Evolutionary conservation across 2,797 vertebrate species (phyloP), one percentile per base, ranked within the genome.

Genomic region (Malacoraja senta): DNA sequence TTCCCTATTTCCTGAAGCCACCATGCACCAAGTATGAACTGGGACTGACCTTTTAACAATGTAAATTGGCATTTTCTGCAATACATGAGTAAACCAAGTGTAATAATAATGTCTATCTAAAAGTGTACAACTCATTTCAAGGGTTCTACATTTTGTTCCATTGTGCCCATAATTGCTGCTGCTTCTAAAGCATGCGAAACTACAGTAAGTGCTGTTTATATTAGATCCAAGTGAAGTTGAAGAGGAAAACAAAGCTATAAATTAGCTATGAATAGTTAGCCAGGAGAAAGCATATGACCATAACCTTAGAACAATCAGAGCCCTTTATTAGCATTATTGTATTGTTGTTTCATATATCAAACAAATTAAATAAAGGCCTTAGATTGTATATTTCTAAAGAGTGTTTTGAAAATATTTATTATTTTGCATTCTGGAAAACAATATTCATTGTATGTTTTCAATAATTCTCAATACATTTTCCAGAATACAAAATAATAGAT

Each of bases 1-100:
- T 79, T 74, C 93, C 84, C 93, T 68, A 24, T 53, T 93, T 63
- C 84, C 32, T n/a, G 65, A 93, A 84, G 68, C 32, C 44, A 88
- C 32, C 3, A n/a, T 53, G 35, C 10, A 53, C 32, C 44, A 53
- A 93, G 32, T 13, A 58, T 38, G 71, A 32, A 24, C 63, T 71
- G 29, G 29, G 32, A 29, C 26, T 93, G 58, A 44, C n/a, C 61
- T 68, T 68, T n/a, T 21, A 88, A 65, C n/a, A 88, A 88, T n/a
- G 13, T 65, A 88, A 63, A n/a, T 63, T 86, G 26, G 13, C 13
- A 35, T 68, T 88, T 88, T 65, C 84, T 88, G 53, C 63, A 8
- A 19, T 35, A n/a, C 35, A 19, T 68, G 3, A 88, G 63, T 88
- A 88, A 88, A 68, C 13, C 35, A 7, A 88, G 63, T 35, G 35